Evolutionary conservation across 2,797 vertebrate species (phyloP).

Genomic region (Ctenopoma kingsleyae): DNA sequence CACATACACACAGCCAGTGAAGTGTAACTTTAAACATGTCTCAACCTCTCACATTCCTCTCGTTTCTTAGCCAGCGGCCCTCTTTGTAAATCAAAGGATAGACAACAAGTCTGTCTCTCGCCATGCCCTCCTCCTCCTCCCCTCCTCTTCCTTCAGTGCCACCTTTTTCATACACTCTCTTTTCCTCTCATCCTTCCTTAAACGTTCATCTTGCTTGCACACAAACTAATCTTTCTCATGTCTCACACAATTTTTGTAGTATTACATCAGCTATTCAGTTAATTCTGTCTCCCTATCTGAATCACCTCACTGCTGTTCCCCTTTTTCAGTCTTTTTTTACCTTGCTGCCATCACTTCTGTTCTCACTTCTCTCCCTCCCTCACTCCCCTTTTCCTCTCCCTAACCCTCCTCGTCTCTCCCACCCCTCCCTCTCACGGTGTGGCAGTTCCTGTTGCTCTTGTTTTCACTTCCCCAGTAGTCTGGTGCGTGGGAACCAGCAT

Average conservation of each 20-base stretch:
- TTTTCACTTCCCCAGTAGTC: slow-evolving; percentile 82
- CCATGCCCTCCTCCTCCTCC: slow-evolving; percentile 45
- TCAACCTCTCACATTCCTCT: slow-evolving; percentile 79
- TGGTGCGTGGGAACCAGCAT: slow-evolving; percentile 82
- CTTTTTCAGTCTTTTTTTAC: slow-evolving; percentile 45
- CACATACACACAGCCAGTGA: slow-evolving; percentile 21
- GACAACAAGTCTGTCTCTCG: slow-evolving; percentile 68
- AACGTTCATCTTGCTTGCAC: slow-evolving; percentile 32
- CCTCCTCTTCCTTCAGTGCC: slow-evolving; percentile 65
- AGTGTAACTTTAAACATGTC: slow-evolving; percentile 76
- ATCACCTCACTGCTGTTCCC: not conserved
- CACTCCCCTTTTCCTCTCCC: slow-evolving; percentile 53
- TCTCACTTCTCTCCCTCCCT: slow-evolving; percentile 53
- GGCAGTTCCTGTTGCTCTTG: slow-evolving; percentile 85
- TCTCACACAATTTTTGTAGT: slow-evolving; percentile 7
- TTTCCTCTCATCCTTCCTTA: slow-evolving; percentile 35
- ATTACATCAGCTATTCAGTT: slow-evolving; percentile 1
- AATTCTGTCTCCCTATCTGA: slow-evolving; percentile 18
- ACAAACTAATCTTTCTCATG: slow-evolving; percentile 10
- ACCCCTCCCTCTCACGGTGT: slow-evolving; percentile 75
- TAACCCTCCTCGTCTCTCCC: slow-evolving; percentile 34
- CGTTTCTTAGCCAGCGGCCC: slow-evolving; percentile 72
- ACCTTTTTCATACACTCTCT: slow-evolving; percentile 53
- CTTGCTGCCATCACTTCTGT: slow-evolving; percentile 63
- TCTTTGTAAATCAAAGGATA: slow-evolving; percentile 83